A percentile compares a stretch with the other conserved stretches of the same genome.
These are phyloP conservation scores for Eptesicus fuscus DNA, from an alignment of 2,113 vertebrate genomes.

Conservation along the genomic window DNA sequence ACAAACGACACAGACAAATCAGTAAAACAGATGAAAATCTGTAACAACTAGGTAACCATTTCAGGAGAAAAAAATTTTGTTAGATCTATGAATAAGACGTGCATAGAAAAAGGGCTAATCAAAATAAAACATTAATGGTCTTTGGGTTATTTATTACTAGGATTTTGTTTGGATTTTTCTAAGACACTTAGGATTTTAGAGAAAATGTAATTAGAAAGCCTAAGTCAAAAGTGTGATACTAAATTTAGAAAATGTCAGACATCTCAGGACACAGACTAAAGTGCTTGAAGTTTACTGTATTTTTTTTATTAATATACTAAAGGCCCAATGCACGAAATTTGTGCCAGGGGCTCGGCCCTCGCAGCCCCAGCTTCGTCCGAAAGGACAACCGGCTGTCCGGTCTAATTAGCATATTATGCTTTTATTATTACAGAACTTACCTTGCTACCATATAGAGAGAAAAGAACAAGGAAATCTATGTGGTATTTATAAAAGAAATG, in stretches of 20 bases:
- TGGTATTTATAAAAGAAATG: constrained; percentile 13
- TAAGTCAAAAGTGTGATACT: neutral
- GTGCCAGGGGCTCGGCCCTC: too few species aligned
- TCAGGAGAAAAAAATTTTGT: neutral
- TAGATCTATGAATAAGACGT: neutral
- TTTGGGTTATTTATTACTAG: neutral
- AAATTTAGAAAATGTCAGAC: neutral
- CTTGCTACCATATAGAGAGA: neutral
- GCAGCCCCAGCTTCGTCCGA: too few species aligned
- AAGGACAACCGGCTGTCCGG: too few species aligned
- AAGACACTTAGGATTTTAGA: neutral
- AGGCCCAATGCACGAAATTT: too few species aligned
- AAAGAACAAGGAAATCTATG: neutral
- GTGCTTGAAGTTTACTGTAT: neutral
- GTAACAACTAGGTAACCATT: neutral
- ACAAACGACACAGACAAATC: neutral
- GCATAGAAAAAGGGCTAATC: neutral
- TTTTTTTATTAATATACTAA: neutral
- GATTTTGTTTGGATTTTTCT: neutral
- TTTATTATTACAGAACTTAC: neutral
- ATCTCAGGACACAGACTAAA: neutral
- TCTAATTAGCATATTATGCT: too few species aligned
- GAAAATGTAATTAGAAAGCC: neutral
- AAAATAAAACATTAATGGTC: neutral
- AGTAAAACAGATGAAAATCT: neutral